Evolutionary conservation across 2,113 vertebrate species (phyloP).

Genomic region (Clarias macrocephalus): DNA sequence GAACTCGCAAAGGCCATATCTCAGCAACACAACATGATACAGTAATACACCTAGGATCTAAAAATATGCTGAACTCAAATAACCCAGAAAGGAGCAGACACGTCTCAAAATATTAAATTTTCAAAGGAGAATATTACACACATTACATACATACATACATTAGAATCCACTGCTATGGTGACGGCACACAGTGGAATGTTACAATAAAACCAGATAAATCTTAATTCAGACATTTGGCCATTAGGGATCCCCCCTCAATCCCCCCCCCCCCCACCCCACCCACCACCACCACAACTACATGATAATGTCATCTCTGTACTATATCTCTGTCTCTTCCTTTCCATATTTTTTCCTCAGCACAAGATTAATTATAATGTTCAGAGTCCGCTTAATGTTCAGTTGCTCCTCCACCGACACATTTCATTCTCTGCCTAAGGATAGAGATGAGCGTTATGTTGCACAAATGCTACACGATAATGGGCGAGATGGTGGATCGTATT

Average conservation of each 20-base stretch:
- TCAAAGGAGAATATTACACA: too few relatives aligned
- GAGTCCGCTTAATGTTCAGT: constrained; percentile 18
- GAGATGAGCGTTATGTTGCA: constrained; percentile 31
- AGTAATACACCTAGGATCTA: too few relatives aligned
- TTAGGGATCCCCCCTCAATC: too few relatives aligned
- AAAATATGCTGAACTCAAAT: too few relatives aligned
- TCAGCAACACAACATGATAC: too few relatives aligned
- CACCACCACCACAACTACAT: too few relatives aligned
- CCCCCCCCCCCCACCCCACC: too few relatives aligned
- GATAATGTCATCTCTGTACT: background rate
- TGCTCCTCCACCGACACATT: constrained; percentile 35
- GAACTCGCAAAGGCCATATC: too few relatives aligned
- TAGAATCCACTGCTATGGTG: background rate
- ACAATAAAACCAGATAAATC: background rate
- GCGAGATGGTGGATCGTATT: constrained; percentile 1
- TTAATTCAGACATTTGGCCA: too few relatives aligned
- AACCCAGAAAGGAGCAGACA: too few relatives aligned
- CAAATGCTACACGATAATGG: constrained; percentile 20
- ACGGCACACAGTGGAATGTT: background rate
- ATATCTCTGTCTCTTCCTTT: background rate
- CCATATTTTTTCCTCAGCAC: constrained; percentile 19
- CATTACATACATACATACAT: background rate
- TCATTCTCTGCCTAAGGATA: constrained; percentile 35
- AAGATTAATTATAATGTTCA: constrained; percentile 47
- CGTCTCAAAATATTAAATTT: too few relatives aligned